phyloP scores from a whole-genome alignment of 92 coral and sea anemone species.

The Actinernus sp. region DNA sequence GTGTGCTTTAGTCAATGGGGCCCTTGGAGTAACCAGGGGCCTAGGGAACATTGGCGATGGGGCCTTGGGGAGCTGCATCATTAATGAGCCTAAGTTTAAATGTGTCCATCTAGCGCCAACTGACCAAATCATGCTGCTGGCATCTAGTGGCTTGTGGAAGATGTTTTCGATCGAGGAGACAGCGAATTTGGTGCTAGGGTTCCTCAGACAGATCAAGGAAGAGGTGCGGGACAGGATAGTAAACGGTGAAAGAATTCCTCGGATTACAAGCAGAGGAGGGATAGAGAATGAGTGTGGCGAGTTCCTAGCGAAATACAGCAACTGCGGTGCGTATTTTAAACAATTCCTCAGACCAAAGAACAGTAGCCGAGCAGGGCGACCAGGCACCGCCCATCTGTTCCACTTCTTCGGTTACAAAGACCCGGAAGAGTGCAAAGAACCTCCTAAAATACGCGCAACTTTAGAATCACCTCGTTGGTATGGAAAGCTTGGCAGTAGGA shows the following conservation, averaged over 20 bases:
- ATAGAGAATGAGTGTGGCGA: conserved; percentile 18
- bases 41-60: conserved; percentile 96
- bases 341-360: conserved; percentile 25
- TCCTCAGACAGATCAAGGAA: conserved; percentile 76
- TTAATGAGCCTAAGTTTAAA: conserved; percentile 83
- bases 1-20: conserved; percentile 95
- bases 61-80: conserved; percentile 83
- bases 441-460: conserved; percentile 6
- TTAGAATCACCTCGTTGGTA: conserved; percentile 15
- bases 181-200: conserved; percentile 75
- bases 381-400: conserved; percentile 1
- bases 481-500: conserved; percentile 8
- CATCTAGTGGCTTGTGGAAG: conserved; percentile 96
- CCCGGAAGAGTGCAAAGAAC: conserved; percentile 8
- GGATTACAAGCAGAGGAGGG: conserved; percentile 9
- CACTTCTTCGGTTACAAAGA: not conserved
- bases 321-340: conserved; percentile 10
- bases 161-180: conserved; percentile 84
- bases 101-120: conserved; percentile 36
- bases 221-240: conserved; percentile 20
- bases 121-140: conserved; percentile 86
- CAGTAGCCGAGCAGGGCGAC: not conserved
- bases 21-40: conserved; percentile 90
- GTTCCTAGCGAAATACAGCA: conserved; percentile 10
- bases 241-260: conserved; percentile 12